phyloP scores from a whole-genome alignment of 1,140 invertebrate species.

The Diorhabda elongata region DNA sequence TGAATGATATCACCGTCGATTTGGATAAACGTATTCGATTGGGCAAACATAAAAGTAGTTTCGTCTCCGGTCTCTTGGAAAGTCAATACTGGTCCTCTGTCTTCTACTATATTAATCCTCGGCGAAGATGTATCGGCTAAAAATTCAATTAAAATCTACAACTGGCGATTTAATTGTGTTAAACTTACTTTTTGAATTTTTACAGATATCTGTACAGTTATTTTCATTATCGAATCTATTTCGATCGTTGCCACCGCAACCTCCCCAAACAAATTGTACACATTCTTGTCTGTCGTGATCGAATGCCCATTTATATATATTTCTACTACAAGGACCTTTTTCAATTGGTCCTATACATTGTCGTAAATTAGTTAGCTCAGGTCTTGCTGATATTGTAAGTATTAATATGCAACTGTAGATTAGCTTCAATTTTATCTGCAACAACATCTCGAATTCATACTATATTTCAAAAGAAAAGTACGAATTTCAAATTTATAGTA shows the following conservation, averaged over 20 bases:
- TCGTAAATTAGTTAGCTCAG: conserved; percentile 23
- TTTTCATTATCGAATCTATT: conserved; percentile 73
- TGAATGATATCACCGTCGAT: conserved; percentile 80
- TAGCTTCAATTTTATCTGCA: conserved; percentile 7
- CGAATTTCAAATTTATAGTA: neutral
- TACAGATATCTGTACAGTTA: conserved; percentile 65
- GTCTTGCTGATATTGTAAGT: conserved; percentile 21
- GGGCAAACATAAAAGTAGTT: conserved; percentile 79
- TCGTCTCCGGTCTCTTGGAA: conserved; percentile 76
- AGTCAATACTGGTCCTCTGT: conserved; percentile 67
- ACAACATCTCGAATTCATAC: neutral
- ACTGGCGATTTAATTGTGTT: neutral
- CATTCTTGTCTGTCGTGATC: conserved; percentile 63
- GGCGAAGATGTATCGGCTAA: neutral
- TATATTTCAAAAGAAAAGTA: neutral
- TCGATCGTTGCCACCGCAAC: conserved; percentile 69
- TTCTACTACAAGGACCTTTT: conserved; percentile 63
- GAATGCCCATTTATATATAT: conserved; percentile 68
- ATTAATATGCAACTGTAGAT: conserved; percentile 17
- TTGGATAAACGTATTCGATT: conserved; percentile 83
- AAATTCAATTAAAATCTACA: neutral
- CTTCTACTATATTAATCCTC: neutral
- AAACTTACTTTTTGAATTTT: conserved; percentile 53
- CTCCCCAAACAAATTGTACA: conserved; percentile 69
- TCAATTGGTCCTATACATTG: conserved; percentile 49